Conservation (phyloP, 2,888 invertebrate genomes). For the Pinctada fucata region DNA sequence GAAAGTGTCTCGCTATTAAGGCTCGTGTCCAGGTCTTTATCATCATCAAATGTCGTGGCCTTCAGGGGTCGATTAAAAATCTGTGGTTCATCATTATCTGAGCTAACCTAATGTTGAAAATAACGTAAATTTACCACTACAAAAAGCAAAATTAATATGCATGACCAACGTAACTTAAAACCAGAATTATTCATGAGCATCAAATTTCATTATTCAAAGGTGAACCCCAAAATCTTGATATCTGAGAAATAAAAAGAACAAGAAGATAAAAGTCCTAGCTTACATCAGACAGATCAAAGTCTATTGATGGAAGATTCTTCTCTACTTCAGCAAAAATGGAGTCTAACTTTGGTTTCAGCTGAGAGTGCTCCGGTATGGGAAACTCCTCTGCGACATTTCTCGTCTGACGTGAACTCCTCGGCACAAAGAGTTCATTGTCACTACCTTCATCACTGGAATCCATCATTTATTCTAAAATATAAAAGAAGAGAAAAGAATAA, state of each 20-base stretch:
- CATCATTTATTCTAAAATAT: constrained; percentile 25
- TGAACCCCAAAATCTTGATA: no score
- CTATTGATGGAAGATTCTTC: constrained; percentile 71
- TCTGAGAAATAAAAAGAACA: not conserved
- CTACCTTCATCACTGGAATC: constrained; percentile 44
- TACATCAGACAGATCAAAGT: constrained; percentile 74
- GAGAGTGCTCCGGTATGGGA: constrained; percentile 34
- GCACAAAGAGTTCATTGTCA: constrained; percentile 28
- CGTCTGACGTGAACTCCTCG: not conserved
- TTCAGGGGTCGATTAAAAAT: constrained; percentile 67
- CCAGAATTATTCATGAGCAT: no score
- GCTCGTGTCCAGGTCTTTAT: constrained; percentile 70
- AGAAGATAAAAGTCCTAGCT: constrained; percentile 35
- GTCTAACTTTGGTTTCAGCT: constrained; percentile 71
- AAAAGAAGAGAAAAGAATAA: constrained; percentile 3
- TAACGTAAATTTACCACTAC: no score
- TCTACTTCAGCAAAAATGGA: constrained; percentile 72
- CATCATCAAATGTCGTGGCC: constrained; percentile 57
- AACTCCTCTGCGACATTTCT: constrained; percentile 1
- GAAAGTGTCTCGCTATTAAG: constrained; percentile 52
- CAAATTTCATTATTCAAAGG: no score
- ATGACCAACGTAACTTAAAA: no score
- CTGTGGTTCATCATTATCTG: constrained; percentile 69
- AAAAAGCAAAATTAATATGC: no score
- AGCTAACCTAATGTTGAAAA: constrained; percentile 58